These are phyloP conservation scores for Oxyteleia sp. DNA, from an alignment of 2,888 invertebrate genomes.

Conservation along the genomic window DNA sequence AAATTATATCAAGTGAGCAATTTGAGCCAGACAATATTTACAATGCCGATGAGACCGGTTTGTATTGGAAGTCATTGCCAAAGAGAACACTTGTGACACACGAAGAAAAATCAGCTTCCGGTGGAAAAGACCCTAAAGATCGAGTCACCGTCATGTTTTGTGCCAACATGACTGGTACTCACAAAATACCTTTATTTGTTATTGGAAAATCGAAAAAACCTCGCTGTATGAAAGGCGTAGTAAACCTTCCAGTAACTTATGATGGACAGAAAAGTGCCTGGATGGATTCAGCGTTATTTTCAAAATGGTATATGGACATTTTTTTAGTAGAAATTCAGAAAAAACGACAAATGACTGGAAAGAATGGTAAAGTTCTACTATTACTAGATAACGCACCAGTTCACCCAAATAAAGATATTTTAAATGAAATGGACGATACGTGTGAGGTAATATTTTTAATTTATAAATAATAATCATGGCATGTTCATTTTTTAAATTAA, in stretches of 20 bases:
- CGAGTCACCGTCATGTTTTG: constrained; percentile 77
- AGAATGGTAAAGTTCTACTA: constrained; percentile 64
- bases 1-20: constrained; percentile 37
- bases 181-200: constrained; percentile 77
- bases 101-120: constrained; percentile 73
- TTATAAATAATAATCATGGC: constrained; percentile 4
- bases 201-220: constrained; percentile 80
- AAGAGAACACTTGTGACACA: constrained; percentile 64
- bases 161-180: no score
- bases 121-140: constrained; percentile 75
- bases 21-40: constrained; percentile 68
- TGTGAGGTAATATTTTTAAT: constrained; percentile 26
- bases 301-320: constrained; percentile 70
- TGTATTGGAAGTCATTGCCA: constrained; percentile 75
- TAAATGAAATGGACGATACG: constrained; percentile 46
- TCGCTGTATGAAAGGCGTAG: constrained; percentile 74
- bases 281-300: constrained; percentile 76
- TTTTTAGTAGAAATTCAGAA: constrained; percentile 72
- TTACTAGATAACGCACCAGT: constrained; percentile 70
- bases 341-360: constrained; percentile 35
- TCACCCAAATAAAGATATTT: constrained; percentile 62
- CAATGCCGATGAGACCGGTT: constrained; percentile 77
- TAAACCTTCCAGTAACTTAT: constrained; percentile 69
- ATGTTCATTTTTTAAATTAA: background rate
- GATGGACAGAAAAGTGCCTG: constrained; percentile 75